Evolutionary conservation across 2,113 vertebrate species (phyloP), one percentile per base, ranked within the genome.

Genomic region (Columba janthina): DNA sequence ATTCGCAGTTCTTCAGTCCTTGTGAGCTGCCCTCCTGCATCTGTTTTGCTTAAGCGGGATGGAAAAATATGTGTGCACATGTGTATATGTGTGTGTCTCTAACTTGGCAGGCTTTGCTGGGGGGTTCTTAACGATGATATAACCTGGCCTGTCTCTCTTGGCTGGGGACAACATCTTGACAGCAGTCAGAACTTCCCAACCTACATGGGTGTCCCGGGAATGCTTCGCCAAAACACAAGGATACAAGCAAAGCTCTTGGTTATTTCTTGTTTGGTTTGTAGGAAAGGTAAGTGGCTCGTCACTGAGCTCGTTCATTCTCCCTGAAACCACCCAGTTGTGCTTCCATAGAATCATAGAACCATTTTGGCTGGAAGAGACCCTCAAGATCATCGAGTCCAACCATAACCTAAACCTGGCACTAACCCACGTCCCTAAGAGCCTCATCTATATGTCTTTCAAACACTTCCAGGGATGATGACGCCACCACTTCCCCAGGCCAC

Each of bases 141-240:
- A 67, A 5, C 24, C 34, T 19, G 4, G 17, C 70, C 56, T 56
- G 65, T 57, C 28, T 67, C 24, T 46, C 69, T 34, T 50, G 34
- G 22, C 19, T 74, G 74, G 40, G 53, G 26, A 29, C 15, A 57
- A 29, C 3, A 4, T 11, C 38, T 31, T 54, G 38, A 21, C 15
- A 10, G 21, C n/a, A 64, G 5, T 5, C 34, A 26, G 26, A 4
- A 6, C 76, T 66, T 71, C 51, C 38, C 18, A 28, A 7, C 15
- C n/a, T 12, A 15, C 11, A 4, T 0, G 17, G 25, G 28, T 21
- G 6, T 46, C 36, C 5, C 0, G 0, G 70, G 28, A 38, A 58
- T 12, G 9, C 32, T n/a, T 58, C 64, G 9, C 24, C 65, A 42
- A 46, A 48, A 42, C 26, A 7, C 42, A 1, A 15, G 5, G 5